phyloP scores from a whole-genome alignment of 2,888 invertebrate genomes.

The Archips crataeganus region DNA sequence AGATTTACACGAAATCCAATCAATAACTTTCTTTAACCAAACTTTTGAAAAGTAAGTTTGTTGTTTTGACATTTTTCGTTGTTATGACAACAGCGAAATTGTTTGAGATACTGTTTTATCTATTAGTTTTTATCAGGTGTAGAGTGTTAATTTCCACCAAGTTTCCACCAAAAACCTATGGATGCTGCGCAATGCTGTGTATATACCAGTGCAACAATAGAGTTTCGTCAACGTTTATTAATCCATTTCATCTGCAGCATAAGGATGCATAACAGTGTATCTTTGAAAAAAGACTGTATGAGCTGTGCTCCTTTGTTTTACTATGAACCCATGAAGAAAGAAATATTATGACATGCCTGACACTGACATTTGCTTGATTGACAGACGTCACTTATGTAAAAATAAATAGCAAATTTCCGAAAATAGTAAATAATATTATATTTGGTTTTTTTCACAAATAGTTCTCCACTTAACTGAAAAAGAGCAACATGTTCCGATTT shows the following conservation, averaged over 20 bases:
- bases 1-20: background rate
- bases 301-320: no score
- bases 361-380: background rate
- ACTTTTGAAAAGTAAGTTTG: background rate
- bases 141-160: background rate
- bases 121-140: background rate
- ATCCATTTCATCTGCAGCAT: no score
- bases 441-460: background rate
- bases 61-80: constrained; percentile 20
- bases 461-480: background rate
- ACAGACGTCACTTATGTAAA: background rate
- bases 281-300: no score
- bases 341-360: no score
- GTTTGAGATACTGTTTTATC: background rate
- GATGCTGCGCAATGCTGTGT: no score
- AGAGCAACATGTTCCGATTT: constrained; percentile 18
- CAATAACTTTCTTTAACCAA: background rate
- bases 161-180: background rate
- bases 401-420: background rate
- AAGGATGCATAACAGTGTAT: no score
- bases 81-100: constrained; percentile 2
- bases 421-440: background rate
- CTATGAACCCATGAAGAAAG: no score
- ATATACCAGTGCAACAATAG: no score
- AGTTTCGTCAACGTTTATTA: no score